Conservation (phyloP, 2,113 vertebrate genomes). For the Electrona antarctica region DNA sequence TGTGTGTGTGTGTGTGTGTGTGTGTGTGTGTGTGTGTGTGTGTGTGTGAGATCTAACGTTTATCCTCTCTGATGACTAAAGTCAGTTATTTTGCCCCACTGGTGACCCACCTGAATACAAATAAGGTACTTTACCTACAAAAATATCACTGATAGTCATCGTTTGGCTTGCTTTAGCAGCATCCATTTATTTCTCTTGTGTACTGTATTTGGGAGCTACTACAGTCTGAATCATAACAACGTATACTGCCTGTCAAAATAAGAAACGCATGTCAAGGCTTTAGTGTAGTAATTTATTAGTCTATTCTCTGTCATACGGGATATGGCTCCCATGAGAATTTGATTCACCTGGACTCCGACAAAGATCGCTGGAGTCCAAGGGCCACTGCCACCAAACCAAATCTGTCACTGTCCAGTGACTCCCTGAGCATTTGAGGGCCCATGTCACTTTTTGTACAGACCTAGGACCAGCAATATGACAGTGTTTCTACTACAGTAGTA, state of each 20-base stretch:
- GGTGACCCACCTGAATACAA: slow-evolving; percentile 49
- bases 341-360: too few relatives aligned
- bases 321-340: slow-evolving; percentile 7
- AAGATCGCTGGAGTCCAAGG: too few relatives aligned
- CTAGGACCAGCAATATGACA: slow-evolving; percentile 30
- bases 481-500: slow-evolving; percentile 18
- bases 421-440: slow-evolving; percentile 1
- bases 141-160: slow-evolving; percentile 29
- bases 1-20: slow-evolving; percentile 3
- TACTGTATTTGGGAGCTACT: slow-evolving; percentile 1
- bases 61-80: slow-evolving; percentile 49
- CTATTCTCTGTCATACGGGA: slow-evolving; percentile 31
- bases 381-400: too few relatives aligned
- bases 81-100: slow-evolving; percentile 46
- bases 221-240: slow-evolving; percentile 8
- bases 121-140: slow-evolving; percentile 50
- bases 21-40: neutral
- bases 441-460: slow-evolving; percentile 10
- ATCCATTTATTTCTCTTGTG: slow-evolving; percentile 32
- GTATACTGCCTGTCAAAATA: slow-evolving; percentile 23
- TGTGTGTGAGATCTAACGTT: slow-evolving; percentile 5
- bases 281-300: slow-evolving; percentile 14
- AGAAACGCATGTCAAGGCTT: neutral
- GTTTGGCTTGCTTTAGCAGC: slow-evolving; percentile 29
- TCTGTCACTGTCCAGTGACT: neutral